Base-by-base conservation (phyloP, 2,113 vertebrate species). In the Leucosticte australis region DNA sequence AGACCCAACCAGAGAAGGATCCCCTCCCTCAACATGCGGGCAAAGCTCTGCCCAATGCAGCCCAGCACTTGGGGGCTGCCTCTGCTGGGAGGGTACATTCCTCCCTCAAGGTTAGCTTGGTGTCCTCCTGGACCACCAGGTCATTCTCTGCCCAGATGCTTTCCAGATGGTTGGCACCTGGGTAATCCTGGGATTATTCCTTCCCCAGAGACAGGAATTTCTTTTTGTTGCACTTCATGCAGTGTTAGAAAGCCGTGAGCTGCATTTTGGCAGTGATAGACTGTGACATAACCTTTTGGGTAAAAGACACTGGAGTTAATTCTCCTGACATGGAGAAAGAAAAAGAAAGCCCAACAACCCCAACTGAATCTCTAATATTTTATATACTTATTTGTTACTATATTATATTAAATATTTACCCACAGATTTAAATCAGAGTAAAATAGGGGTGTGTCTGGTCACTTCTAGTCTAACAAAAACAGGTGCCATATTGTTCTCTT, bases 1-100 rank as follows among this genome's bases (percentile, higher is more conserved):
- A 52, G 21, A 74, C 9, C 3, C 0, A 2, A 39, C 9, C 12
- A 71, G 50, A 42, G 33, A 50, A 65, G 9, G 8, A 75, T 44
- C 22, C 28, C 16, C 6, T 53, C 17, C 14, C 5, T 70, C 28
- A 53, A 4, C 5, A 5, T 31, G 7, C 12, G 24, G 23, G 12
- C 9, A 63, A 9, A n/a, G 5, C 2, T 83, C 10, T 49, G 8
- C 42, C 15, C 67, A 15, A 2, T 27, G 37, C 15, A 69, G 2
- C 21, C 7, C 28, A 59, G 31, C 6, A 90, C 2, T 9, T 0
- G 0, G 1, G 13, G 33, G 7, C 5, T 1, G 2, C 5, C 49
- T 76, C 69, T 69, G 15, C 10, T 10, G 9, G 23, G 10, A 78
- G 19, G 4, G n/a, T 11, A 30, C 15, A 15, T 79, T 69, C 31